Conservation (phyloP, 2,888 invertebrate species). For the Melipona beecheii region DNA sequence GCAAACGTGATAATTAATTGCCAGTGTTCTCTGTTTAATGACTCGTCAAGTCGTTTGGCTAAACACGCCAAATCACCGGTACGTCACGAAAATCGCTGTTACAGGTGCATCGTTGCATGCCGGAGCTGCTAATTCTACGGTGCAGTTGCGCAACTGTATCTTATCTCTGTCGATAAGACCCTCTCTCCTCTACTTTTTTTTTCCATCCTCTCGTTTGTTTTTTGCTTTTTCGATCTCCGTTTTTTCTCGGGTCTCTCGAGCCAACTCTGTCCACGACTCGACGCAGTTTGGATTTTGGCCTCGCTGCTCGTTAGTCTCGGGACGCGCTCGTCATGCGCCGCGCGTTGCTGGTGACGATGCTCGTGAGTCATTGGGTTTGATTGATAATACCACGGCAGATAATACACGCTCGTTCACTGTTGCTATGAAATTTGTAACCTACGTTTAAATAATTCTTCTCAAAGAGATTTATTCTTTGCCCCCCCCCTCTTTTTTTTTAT, state of each 20-base stretch:
- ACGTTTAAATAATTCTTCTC: background rate
- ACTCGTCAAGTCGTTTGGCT: slow-evolving; percentile 77
- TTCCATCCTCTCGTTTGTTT: background rate
- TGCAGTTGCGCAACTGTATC: slow-evolving; percentile 32
- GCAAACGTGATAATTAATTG: slow-evolving; percentile 82
- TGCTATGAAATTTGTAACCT: background rate
- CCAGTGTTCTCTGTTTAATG: slow-evolving; percentile 79
- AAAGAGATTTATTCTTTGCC: background rate
- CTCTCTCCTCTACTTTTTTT: background rate
- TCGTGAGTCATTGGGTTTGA: slow-evolving; percentile 20
- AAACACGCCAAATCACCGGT: slow-evolving; percentile 77
- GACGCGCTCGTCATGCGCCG: slow-evolving; percentile 2
- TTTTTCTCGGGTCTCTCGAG: background rate
- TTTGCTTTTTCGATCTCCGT: background rate
- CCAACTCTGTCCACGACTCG: background rate
- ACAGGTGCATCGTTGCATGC: slow-evolving; percentile 77
- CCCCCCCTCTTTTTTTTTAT: background rate
- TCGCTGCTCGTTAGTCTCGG: slow-evolving; percentile 2
- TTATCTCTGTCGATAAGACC: slow-evolving; percentile 11
- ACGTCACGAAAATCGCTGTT: slow-evolving; percentile 77
- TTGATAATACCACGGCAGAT: slow-evolving; percentile 2
- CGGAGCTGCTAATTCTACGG: slow-evolving; percentile 72
- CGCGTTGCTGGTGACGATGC: background rate
- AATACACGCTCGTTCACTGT: background rate
- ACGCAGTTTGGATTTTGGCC: slow-evolving; percentile 13